Conservation (phyloP, 2,797 vertebrate genomes). For the Heteromormyrus szaboi region DNA sequence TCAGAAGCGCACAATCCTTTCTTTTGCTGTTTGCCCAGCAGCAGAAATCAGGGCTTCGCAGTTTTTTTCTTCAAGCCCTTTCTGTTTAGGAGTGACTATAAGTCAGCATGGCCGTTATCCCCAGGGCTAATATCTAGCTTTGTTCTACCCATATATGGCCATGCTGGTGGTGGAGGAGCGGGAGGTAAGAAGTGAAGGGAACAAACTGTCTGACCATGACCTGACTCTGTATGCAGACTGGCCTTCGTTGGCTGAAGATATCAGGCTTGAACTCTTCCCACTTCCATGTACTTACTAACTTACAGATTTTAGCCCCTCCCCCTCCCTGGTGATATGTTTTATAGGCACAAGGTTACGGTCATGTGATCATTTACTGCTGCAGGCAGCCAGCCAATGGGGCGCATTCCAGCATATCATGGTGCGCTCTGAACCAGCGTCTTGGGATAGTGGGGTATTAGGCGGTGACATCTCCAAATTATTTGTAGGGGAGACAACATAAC, state of each 20-base stretch:
- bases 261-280: neutral
- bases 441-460: neutral
- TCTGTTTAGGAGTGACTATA: neutral
- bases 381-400: neutral
- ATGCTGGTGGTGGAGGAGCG: neutral
- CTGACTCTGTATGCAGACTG: neutral
- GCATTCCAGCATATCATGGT: neutral
- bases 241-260: neutral
- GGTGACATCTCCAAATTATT: neutral
- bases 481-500: neutral
- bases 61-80: neutral
- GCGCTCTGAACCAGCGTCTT: neutral
- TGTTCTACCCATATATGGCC: neutral
- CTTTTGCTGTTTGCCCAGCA: neutral
- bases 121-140: neutral
- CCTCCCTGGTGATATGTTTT: neutral
- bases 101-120: neutral
- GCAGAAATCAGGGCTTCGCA: neutral
- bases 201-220: neutral
- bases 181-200: neutral
- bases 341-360: neutral
- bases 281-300: neutral
- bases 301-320: neutral
- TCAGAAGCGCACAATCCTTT: neutral
- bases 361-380: neutral